Base-by-base conservation (phyloP, 2,888 invertebrate genomes). In the Caenorhabditis sulstoni region DNA sequence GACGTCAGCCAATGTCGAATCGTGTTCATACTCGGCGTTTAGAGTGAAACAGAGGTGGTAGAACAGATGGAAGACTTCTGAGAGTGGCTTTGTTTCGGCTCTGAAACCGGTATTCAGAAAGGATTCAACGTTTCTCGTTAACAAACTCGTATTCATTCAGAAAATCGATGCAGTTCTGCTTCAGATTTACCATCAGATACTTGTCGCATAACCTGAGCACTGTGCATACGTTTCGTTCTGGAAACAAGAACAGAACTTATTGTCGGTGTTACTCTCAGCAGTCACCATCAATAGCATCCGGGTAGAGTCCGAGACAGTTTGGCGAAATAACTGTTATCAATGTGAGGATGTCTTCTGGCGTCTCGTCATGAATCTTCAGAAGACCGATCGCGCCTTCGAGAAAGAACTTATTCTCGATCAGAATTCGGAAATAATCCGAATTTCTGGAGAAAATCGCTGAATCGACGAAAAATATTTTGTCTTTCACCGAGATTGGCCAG, bases 131-230 rank as follows among this genome's bases (percentile, higher is more conserved):
- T 16, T 58, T 20, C 12, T 8, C 3, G 11, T 20, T 35, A 9
- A 45, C 58, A 49, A 14, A 77, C 77, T 66, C 47, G 58, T 68
- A 79, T 11, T 75, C 66, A 29, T 20, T 41, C 11, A 79, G 35
- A 61, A 23, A 79, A n/a, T 79, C 79, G 7, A 79, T 35, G 23
- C 75, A 79, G 23, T 66, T 64, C 4, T 57, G 47, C 29, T 75
- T 79, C 49, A 79, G 41, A 52, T 75, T 79, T 1, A 35, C 12
- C 57, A 75, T 61, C 59, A 79, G 45, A 20, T 66, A 79, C 22
- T 79, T 79, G 20, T 79, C 79, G 37, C 79, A 70, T 35, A 79
- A 49, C 20, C 79, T 37, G n/a, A 79, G 53, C 8, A 79, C 35
- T 18, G 65, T 79, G n/a, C 75, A 65, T 1, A 75, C 79, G 20